Evolutionary conservation across 1,140 invertebrate species (phyloP).

Genomic region (Drosophila saltans): DNA sequence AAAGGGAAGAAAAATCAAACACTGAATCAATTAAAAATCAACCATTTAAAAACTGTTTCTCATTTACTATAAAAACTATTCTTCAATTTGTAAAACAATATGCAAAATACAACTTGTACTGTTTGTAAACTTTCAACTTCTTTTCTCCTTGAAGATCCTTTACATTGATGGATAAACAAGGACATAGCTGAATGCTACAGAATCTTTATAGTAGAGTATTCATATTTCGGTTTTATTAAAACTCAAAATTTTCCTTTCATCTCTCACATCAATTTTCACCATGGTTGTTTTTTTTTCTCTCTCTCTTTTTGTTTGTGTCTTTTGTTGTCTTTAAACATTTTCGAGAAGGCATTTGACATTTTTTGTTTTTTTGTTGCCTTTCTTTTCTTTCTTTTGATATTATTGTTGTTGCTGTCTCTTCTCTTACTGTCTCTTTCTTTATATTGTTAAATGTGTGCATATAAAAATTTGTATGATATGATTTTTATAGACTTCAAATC

Average conservation of each 20-base stretch:
- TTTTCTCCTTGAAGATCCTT: too few relatives aligned
- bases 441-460: conserved; percentile 44
- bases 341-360: too few relatives aligned
- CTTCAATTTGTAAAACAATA: too few relatives aligned
- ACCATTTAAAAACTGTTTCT: too few relatives aligned
- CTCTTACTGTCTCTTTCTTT: conserved; percentile 16
- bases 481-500: conserved; percentile 80
- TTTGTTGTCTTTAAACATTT: neutral
- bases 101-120: too few relatives aligned
- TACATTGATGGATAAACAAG: too few relatives aligned
- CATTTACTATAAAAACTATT: too few relatives aligned
- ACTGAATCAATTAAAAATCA: too few relatives aligned
- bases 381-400: conserved; percentile 11
- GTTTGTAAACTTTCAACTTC: too few relatives aligned
- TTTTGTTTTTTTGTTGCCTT: conserved; percentile 5
- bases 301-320: conserved; percentile 25
- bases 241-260: neutral
- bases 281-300: conserved; percentile 23
- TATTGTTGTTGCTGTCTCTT: neutral
- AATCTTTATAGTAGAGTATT: neutral
- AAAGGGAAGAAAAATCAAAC: too few relatives aligned
- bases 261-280: neutral
- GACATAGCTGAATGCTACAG: too few relatives aligned
- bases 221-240: neutral
- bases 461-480: conserved; percentile 81